Conservation (phyloP, 2,797 vertebrate species). For the Choloepus didactylus region DNA sequence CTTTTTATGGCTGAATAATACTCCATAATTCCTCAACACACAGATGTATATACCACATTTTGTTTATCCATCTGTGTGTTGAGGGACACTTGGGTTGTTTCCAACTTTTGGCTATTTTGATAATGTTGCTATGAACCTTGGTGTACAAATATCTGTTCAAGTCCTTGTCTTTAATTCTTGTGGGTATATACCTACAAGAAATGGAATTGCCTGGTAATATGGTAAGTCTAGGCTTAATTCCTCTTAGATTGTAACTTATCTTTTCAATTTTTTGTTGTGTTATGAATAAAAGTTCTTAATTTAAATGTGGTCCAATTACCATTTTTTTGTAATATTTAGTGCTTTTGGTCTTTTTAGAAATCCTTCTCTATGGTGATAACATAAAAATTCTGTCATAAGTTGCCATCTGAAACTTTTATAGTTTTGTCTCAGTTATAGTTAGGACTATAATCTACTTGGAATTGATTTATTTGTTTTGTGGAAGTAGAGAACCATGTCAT, state of each 20-base stretch:
- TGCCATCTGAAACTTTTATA: slow-evolving; percentile 28
- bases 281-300: slow-evolving; percentile 22
- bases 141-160: no score
- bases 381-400: slow-evolving; percentile 29
- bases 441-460: neutral
- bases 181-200: no score
- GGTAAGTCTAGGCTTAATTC: neutral
- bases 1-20: no score
- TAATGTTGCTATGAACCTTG: no score
- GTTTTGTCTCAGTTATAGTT: neutral
- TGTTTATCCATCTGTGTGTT: no score
- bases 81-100: no score
- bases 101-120: no score
- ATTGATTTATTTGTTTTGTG: neutral
- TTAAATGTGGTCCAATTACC: neutral
- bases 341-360: slow-evolving; percentile 28
- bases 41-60: no score
- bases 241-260: neutral
- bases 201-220: no score
- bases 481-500: neutral
- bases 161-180: no score
- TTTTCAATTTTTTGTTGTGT: neutral
- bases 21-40: no score
- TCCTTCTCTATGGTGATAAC: neutral
- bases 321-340: neutral